A percentile compares a stretch with the other conserved stretches of the same genome.
These are phyloP conservation scores for Polyploca ridens DNA, from an alignment of 2,888 invertebrate genomes.

Conservation along the genomic window DNA sequence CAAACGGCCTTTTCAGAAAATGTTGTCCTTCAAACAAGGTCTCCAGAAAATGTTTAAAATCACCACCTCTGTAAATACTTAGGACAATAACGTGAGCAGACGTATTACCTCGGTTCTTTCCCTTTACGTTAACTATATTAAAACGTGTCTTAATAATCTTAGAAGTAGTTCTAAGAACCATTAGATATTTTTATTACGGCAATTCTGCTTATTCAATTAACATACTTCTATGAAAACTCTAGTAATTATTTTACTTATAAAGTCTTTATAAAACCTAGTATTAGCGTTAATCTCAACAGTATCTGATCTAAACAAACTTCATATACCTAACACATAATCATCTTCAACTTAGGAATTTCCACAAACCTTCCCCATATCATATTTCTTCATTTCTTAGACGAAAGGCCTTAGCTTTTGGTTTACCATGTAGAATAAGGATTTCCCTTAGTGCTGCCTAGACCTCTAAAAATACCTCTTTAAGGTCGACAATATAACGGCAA, in stretches of 20 bases:
- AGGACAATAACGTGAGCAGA: not conserved
- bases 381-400: too few relatives aligned
- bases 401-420: too few relatives aligned
- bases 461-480: too few relatives aligned
- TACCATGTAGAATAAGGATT: too few relatives aligned
- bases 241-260: constrained; percentile 18
- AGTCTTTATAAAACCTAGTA: not conserved
- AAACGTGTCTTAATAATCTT: not conserved
- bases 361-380: too few relatives aligned
- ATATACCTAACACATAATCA: too few relatives aligned
- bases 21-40: too few relatives aligned
- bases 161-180: not conserved
- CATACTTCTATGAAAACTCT: constrained; percentile 25
- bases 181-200: constrained; percentile 19
- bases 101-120: not conserved
- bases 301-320: too few relatives aligned
- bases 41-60: not conserved
- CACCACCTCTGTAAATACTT: not conserved
- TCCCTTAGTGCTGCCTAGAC: too few relatives aligned
- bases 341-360: too few relatives aligned
- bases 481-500: too few relatives aligned
- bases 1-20: too few relatives aligned
- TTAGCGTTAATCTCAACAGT: not conserved
- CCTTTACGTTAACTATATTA: not conserved
- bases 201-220: constrained; percentile 40